A percentile compares a stretch with the other conserved stretches of the same genome.
Conservation (phyloP, 2,113 vertebrate species). For the Numida meleagris region DNA sequence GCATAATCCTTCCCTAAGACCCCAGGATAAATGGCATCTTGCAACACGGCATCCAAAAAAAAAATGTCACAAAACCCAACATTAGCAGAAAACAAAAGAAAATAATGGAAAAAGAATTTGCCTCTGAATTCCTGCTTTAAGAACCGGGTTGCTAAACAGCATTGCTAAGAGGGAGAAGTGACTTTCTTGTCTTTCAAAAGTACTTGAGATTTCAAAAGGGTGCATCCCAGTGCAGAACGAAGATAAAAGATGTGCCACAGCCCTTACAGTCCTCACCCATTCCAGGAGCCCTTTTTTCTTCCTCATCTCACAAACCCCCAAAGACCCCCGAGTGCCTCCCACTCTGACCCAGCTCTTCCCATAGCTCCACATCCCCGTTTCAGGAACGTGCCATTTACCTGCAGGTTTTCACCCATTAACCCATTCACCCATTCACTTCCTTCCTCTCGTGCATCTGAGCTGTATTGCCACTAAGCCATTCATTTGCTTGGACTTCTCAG, state of each 20-base stretch:
- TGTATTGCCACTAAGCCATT: neutral
- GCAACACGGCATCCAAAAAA: neutral
- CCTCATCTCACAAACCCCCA: neutral
- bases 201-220: neutral
- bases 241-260: neutral
- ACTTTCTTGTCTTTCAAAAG: neutral
- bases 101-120: constrained; percentile 4
- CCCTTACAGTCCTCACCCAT: neutral
- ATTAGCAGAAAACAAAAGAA: neutral
- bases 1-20: neutral
- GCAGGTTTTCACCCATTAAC: neutral
- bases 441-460: neutral
- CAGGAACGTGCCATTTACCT: neutral
- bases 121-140: constrained; percentile 13
- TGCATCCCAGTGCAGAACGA: neutral
- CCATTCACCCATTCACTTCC: neutral
- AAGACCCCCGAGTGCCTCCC: neutral
- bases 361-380: neutral
- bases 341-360: neutral
- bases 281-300: neutral
- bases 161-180: constrained; percentile 14
- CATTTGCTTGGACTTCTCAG: neutral
- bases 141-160: neutral
- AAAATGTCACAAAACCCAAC: constrained; percentile 24
- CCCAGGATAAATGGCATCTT: constrained; percentile 20